Base-by-base conservation (phyloP, 1,140 invertebrate species). In the Diabrotica undecimpunctata region DNA sequence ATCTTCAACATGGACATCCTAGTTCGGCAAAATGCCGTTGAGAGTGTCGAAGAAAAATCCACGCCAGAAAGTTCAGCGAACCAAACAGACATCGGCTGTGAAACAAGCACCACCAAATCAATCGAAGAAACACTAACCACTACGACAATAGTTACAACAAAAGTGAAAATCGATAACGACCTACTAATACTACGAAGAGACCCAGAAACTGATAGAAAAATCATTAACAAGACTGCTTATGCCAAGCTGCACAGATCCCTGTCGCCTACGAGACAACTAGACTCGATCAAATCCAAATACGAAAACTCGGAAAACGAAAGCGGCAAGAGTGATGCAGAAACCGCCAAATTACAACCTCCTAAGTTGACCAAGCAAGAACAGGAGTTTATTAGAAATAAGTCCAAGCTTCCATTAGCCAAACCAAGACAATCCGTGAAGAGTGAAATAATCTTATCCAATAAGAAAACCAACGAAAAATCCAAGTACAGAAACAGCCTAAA, bases 151-250 rank as follows among this genome's bases (percentile, higher is more conserved):
- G 38, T 9, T 7, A n/a, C 54, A 35, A 9, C 59, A 13, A 13
- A 41, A 9, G 13, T 51, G 12, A 51, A 11, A 7, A 35, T 52
- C 13, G 58, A 67, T 36, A 68, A 70, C 5, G 70, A 74, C 39
- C 50, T 74, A 53, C 41, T 71, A 9, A 65, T 74, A 13, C 14
- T 72, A 10, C 64, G 57, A 50, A 56, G 46, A 13, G 66, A 71
- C 38, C 64, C 69, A 11, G 50, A 14, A 8, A 68, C 65, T 6
- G 65, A 54, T 12, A 52, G 61, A 54, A 62, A 38, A 9, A 25
- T 60, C 51, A 68, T 76, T 25, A 74, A 75, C 46, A 69, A 67
- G 56, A 59, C 67, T 2, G 68, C 71, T 13, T 76, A 76, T 57
- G 62, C 70, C n/a, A 73, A 74, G 59, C 62, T 75, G 8, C 74